phyloP scores from a whole-genome alignment of 2,888 invertebrate species.

The Balanococcus diminutus region DNA sequence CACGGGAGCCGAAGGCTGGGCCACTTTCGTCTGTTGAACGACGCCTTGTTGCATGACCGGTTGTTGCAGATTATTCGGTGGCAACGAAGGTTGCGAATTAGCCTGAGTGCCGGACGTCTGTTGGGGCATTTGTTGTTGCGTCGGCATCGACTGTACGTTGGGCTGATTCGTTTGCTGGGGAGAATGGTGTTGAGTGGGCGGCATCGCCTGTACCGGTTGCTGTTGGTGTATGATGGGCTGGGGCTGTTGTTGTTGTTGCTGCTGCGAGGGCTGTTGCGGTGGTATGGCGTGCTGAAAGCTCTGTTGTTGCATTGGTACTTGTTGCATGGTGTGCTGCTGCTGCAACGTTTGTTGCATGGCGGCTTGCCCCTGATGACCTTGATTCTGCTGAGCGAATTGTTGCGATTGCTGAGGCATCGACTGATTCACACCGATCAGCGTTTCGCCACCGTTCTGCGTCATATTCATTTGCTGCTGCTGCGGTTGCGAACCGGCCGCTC shows the following conservation, averaged over 20 bases:
- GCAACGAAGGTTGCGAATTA: constrained; percentile 64
- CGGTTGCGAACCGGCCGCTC: constrained; percentile 51
- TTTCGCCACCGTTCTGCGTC: background rate
- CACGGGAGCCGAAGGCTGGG: constrained; percentile 42
- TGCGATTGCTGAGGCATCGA: constrained; percentile 65
- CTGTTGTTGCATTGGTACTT: constrained; percentile 53
- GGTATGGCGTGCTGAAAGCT: constrained; percentile 40
- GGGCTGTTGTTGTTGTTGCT: background rate
- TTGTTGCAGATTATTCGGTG: constrained; percentile 61
- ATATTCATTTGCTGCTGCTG: constrained; percentile 64
- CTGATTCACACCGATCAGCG: constrained; percentile 62
- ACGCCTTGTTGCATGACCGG: constrained; percentile 59
- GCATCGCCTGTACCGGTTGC: constrained; percentile 15
- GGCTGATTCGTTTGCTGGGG: constrained; percentile 63
- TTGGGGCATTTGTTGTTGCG: background rate
- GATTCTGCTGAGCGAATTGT: constrained; percentile 64
- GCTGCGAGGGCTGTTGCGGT: background rate
- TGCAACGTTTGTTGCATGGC: constrained; percentile 56
- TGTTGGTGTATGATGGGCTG: background rate
- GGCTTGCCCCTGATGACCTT: constrained; percentile 62
- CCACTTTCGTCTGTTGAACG: constrained; percentile 57
- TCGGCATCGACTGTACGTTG: background rate
- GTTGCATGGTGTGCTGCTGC: constrained; percentile 60
- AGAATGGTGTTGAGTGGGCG: constrained; percentile 23
- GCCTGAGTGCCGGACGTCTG: background rate